These are phyloP conservation scores for Turdus rufiventris DNA, from an alignment of 2,113 vertebrate genomes.

Conservation along the genomic window DNA sequence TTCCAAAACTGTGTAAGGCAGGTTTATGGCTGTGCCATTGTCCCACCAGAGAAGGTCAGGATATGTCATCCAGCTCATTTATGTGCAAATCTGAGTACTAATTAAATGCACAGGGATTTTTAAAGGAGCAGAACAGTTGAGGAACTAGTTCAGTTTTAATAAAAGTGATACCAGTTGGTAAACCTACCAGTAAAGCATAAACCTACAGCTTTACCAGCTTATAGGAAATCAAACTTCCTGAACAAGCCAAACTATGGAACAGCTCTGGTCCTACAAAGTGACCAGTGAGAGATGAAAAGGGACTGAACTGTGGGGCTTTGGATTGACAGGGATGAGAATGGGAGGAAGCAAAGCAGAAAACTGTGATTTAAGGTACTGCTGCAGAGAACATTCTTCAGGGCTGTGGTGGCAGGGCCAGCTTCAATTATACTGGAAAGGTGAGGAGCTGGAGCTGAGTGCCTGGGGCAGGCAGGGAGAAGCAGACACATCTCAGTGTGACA, in stretches of 20 bases:
- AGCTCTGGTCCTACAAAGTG: not conserved
- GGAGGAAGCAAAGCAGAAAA: not conserved
- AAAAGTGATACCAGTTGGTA: not conserved
- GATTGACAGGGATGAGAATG: not conserved
- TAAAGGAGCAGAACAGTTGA: not conserved
- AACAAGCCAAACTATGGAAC: accelerated
- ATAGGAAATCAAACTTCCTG: not conserved
- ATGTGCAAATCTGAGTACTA: not conserved
- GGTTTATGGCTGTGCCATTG: not conserved
- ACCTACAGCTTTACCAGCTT: not conserved
- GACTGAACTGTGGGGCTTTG: not conserved
- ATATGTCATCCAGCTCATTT: accelerated
- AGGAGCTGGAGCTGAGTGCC: not conserved
- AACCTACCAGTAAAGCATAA: not conserved
- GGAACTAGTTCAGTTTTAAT: not conserved
- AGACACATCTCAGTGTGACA: not conserved
- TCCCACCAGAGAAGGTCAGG: not conserved
- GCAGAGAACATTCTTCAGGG: not conserved
- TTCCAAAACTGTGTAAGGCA: accelerated
- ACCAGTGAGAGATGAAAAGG: not conserved
- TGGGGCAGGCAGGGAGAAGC: not conserved
- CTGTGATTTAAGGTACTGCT: not conserved
- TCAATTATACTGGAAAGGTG: too few relatives aligned
- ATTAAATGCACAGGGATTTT: not conserved
- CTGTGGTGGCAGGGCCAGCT: not conserved